Conservation (phyloP, 2,113 vertebrate genomes). For the Hippocampus zosterae region DNA sequence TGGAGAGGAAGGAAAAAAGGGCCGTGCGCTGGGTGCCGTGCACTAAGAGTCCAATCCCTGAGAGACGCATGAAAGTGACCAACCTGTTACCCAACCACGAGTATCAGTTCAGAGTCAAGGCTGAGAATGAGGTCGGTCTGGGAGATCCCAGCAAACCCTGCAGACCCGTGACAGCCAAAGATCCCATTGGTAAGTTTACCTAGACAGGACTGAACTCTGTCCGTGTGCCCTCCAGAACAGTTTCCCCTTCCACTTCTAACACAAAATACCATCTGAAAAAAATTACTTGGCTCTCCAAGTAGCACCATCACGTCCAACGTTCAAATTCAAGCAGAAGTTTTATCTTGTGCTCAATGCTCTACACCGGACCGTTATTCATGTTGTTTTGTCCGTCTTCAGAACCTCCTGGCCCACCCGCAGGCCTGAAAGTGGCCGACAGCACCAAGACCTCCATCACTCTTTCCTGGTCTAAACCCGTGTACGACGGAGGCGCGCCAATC, state of each 20-base stretch:
- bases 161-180: slow-evolving; percentile 89
- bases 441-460: slow-evolving; percentile 89
- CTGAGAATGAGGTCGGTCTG: slow-evolving; percentile 94
- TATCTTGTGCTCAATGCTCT: not conserved
- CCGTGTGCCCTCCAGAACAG: not conserved
- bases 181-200: slow-evolving; percentile 85
- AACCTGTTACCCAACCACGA: slow-evolving; percentile 93
- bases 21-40: slow-evolving; percentile 89
- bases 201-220: not conserved
- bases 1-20: slow-evolving; percentile 94
- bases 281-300: not conserved
- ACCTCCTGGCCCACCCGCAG: slow-evolving; percentile 90
- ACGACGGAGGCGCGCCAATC: slow-evolving; percentile 93
- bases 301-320: not conserved
- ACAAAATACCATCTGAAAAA: too few species aligned
- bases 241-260: not conserved
- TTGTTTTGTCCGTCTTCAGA: slow-evolving; percentile 70
- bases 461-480: slow-evolving; percentile 89
- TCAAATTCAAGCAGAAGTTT: not conserved
- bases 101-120: slow-evolving; percentile 97
- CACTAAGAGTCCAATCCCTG: slow-evolving; percentile 90
- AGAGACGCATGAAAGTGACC: slow-evolving; percentile 91
- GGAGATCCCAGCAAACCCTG: slow-evolving; percentile 95
- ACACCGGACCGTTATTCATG: not conserved
- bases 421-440: slow-evolving; percentile 89